Evolutionary conservation across 1,140 invertebrate genomes (phyloP).

Genomic region (Euborellia annulipes): DNA sequence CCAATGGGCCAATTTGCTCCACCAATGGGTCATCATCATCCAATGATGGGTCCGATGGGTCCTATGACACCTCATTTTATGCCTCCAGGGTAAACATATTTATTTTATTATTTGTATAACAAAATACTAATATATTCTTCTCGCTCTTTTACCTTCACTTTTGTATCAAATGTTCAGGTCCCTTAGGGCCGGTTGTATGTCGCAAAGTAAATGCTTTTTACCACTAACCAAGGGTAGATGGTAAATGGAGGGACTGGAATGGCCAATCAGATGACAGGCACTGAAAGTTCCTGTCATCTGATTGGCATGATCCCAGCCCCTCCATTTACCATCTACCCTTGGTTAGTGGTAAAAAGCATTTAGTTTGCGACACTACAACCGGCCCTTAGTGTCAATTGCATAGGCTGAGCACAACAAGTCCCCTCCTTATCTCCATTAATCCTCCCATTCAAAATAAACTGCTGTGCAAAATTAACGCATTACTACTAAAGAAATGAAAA

Average conservation of each 20-base stretch:
- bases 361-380: background rate
- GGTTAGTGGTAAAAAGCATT: too few species aligned
- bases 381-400: too few species aligned
- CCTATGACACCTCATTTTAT: conserved; percentile 51
- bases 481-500: background rate
- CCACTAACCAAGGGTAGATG: too few species aligned
- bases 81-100: conserved; percentile 41
- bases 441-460: conserved; percentile 10
- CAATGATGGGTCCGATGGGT: conserved; percentile 55
- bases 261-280: too few species aligned
- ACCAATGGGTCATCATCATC: conserved; percentile 35
- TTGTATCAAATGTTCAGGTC: conserved; percentile 6
- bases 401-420: too few species aligned
- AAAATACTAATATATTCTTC: conserved; percentile 5
- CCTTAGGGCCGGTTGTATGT: background rate
- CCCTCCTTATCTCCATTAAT: too few species aligned
- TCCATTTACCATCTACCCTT: too few species aligned
- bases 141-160: background rate
- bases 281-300: too few species aligned
- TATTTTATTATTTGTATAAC: conserved; percentile 10
- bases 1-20: conserved; percentile 38
- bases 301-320: too few species aligned
- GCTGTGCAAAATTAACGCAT: conserved; percentile 9
- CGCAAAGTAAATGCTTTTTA: too few species aligned
- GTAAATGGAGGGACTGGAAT: too few species aligned